Conservation (phyloP, 1,140 invertebrate genomes). For the Cephus cinctus region DNA sequence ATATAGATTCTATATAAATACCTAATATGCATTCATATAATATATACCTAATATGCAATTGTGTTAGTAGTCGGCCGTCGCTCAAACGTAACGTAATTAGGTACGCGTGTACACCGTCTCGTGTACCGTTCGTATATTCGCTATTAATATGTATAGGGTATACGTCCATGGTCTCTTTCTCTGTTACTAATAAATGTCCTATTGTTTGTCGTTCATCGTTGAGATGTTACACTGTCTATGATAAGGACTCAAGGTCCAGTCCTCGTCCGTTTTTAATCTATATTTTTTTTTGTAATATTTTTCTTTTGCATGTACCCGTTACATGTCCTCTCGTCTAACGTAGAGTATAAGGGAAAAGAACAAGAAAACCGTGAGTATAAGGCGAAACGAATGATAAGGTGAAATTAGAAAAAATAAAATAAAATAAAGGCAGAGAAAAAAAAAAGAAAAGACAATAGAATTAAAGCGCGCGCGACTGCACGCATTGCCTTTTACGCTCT, state of each 20-base stretch:
- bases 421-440: not conserved
- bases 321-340: too few species aligned
- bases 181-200: too few species aligned
- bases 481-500: not conserved
- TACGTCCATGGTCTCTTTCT: too few species aligned
- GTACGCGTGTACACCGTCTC: constrained; percentile 12
- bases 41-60: constrained; percentile 57
- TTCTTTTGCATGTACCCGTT: too few species aligned
- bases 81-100: constrained; percentile 37
- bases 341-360: too few species aligned
- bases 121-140: constrained; percentile 13
- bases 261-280: not conserved
- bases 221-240: too few species aligned
- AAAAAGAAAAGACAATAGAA: not conserved
- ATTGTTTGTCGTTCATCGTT: too few species aligned
- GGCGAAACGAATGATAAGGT: not conserved
- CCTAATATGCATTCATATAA: constrained; percentile 55
- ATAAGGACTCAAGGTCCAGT: too few species aligned
- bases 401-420: not conserved
- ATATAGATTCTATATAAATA: constrained; percentile 57
- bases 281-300: too few species aligned
- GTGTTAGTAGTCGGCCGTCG: constrained; percentile 49
- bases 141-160: not conserved
- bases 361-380: too few species aligned
- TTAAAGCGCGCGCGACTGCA: not conserved